Evolutionary conservation across 2,888 invertebrate species (phyloP), one percentile per base, ranked within the genome.

Genomic region (Coenonympha glycerion): DNA sequence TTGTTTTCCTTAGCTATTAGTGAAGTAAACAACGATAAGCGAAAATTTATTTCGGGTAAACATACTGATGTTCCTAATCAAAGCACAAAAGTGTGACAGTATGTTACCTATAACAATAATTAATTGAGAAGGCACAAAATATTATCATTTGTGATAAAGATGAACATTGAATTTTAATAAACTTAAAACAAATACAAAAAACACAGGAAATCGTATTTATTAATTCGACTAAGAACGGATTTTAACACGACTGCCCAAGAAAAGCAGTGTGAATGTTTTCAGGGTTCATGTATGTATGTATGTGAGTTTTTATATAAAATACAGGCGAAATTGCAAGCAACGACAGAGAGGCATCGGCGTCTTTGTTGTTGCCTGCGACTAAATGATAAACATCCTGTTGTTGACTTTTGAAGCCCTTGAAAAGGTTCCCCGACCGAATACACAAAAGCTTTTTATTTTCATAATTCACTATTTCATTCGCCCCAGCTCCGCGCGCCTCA

Each of bases 391-490:
- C n/a, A n/a, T n/a, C n/a, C n/a, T n/a, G n/a, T n/a, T n/a, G n/a
- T n/a, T n/a, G n/a, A n/a, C n/a, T n/a, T n/a, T 13, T 11, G 11
- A 24, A 15, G 8, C 21, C 39, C 39, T 24, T 22, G 22, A 39
- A 11, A 24, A 22, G 13, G 2, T 24, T 4, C 15, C 8, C 24
- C 24, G 22, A 1, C 4, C 24, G 8, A 39, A 39, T 15, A 39
- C 15, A 15, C 15, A 39, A 24, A 30, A 24, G 24, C 39, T 30
- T 30, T 41, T 30, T 13, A 30, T 41, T 41, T 41, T 41, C 30
- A 41, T 41, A 41, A 41, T 41, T 24, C 33, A 40, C 31, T 31
- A 47, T 47, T 33, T 47, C 45, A 34, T 46, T 11, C 47, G n/a
- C 5, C 13, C 21, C 28, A 11, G 9, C 22, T 36, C 3, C 30